Conservation (phyloP, 2,113 vertebrate genomes). For the Hassar affinis region DNA sequence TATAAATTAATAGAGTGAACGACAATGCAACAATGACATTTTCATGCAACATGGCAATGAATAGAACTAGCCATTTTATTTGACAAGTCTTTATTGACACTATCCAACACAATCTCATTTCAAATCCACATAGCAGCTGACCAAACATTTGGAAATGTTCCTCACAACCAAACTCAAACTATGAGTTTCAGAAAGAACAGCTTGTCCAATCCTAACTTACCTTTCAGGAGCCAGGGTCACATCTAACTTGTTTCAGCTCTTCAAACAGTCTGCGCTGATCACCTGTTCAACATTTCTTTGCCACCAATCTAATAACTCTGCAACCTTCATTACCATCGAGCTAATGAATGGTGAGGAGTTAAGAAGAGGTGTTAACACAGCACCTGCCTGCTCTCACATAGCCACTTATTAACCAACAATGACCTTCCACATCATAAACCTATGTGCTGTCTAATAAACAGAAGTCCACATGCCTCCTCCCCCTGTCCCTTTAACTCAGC, state of each 20-base stretch:
- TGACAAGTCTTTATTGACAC: neutral
- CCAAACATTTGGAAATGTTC: conserved; percentile 45
- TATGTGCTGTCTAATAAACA: conserved; percentile 81
- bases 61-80: neutral
- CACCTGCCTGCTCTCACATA: conserved; percentile 78
- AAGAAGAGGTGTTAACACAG: conserved; percentile 81
- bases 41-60: neutral
- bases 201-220: conserved; percentile 32
- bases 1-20: neutral
- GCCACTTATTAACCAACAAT: conserved; percentile 83
- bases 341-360: conserved; percentile 75
- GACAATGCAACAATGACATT: neutral
- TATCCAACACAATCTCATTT: conserved; percentile 9
- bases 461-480: conserved; percentile 58
- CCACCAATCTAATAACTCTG: conserved; percentile 75
- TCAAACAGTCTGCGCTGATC: conserved; percentile 66
- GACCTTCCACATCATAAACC: conserved; percentile 81
- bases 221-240: conserved; percentile 51
- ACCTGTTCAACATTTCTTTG: conserved; percentile 48
- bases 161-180: conserved; percentile 51
- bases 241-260: conserved; percentile 60
- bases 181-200: conserved; percentile 49
- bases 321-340: conserved; percentile 74
- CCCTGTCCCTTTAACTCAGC: conserved; percentile 63
- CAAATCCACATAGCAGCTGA: conserved; percentile 39